These are phyloP conservation scores for Dasypolia templi DNA, from an alignment of 2,888 invertebrate species.

Conservation along the genomic window DNA sequence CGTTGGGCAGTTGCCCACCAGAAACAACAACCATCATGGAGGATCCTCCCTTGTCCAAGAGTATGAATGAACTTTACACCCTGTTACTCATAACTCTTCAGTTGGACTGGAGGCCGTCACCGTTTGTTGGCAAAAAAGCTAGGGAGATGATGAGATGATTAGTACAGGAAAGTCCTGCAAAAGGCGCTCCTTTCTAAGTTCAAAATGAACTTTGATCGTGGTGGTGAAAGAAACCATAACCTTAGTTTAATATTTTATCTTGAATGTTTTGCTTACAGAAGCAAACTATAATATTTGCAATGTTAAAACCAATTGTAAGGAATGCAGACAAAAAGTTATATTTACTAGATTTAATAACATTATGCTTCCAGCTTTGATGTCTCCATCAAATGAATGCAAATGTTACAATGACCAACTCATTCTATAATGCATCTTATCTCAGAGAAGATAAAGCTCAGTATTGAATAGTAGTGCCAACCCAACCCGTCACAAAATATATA, in stretches of 20 bases:
- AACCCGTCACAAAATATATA: constrained; percentile 72
- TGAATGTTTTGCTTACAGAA: constrained; percentile 14
- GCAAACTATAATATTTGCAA: constrained; percentile 30
- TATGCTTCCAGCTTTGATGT: constrained; percentile 55
- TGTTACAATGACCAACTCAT: constrained; percentile 20
- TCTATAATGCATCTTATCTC: constrained; percentile 57
- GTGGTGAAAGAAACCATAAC: not conserved
- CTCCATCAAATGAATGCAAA: constrained; percentile 60
- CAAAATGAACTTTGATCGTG: not conserved
- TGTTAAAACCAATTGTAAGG: constrained; percentile 45
- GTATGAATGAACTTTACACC: too few species aligned
- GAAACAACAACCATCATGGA: too few species aligned
- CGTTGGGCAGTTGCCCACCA: too few species aligned
- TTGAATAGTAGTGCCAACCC: constrained; percentile 49
- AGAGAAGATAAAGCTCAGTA: constrained; percentile 67
- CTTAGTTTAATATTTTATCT: not conserved
- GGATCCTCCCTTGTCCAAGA: too few species aligned
- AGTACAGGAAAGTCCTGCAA: not conserved
- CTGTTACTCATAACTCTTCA: too few species aligned
- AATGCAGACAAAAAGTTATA: constrained; percentile 63
- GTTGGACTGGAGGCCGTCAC: not conserved
- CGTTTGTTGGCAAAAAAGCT: not conserved
- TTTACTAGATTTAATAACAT: constrained; percentile 67
- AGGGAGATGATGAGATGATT: too few species aligned
- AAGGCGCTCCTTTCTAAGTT: too few species aligned